Base-by-base conservation (phyloP, 2,888 invertebrate genomes). In the Drosophila heteroneura region DNA sequence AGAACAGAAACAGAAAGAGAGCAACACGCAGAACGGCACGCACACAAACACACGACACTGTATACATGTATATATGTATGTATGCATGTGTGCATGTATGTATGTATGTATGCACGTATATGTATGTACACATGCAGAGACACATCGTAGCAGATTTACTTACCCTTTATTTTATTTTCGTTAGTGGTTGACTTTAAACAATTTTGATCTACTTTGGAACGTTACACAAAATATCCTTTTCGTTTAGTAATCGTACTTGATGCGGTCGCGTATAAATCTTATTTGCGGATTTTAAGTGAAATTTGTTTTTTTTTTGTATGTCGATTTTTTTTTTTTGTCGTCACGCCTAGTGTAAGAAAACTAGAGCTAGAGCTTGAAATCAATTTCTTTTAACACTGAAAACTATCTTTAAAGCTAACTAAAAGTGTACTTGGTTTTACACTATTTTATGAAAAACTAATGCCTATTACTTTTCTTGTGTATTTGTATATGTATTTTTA, bases 371-470 rank as follows among this genome's bases (percentile, higher is more conserved):
- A 72, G 69, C 82, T 79, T 74, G 60, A 79, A 78, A 75, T 70
- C 70, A 82, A 80, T 76, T 74, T 74, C 77, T 64, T 80, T 73
- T 70, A 61, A 76, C 89, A 85, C 88, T 79, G 79, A 72, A 90
- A 85, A 85, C 72, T 90, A 83, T 74, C 75, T 74, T 90, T 83
- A 88, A 88, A 80, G 75, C 85, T 85, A 90, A 88, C 89, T 85
- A 85, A 82, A 85, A 74, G 77, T 85, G 75, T 88, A 85, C 70
- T 82, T 82, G 70, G 80, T 85, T 89, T 85, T 81, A 89, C 89
- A 89, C 84, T 84, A 76, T 63, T 74, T 74, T 81, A 81, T 72
- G 71, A 72, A 79, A 80, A 85, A 84, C 90, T 85, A 85, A 83
- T 77, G 72, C 79, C 89, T 84, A 89, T 87, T 71, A 80, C 76